These are phyloP conservation scores for Elachura formosa DNA, from an alignment of 2,113 vertebrate genomes.

Conservation along the genomic window DNA sequence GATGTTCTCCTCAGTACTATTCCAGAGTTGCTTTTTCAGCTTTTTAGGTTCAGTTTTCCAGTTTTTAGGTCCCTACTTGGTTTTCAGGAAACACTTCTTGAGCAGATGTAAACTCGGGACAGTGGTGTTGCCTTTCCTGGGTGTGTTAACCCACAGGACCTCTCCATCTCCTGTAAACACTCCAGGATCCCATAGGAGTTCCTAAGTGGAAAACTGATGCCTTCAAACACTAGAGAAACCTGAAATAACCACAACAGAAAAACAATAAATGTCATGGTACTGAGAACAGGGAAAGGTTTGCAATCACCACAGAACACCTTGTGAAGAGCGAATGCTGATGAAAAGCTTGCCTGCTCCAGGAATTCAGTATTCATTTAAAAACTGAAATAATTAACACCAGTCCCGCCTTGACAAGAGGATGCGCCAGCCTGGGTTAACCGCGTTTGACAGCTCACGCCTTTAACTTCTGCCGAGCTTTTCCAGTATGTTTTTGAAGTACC, in stretches of 20 bases:
- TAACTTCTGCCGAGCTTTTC: background rate
- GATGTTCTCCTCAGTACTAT: background rate
- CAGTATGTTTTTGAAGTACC: background rate
- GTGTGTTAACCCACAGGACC: fast-evolving
- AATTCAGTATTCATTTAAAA: background rate
- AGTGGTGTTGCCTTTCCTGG: background rate
- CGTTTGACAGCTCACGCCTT: background rate
- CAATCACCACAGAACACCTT: background rate
- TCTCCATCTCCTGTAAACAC: background rate
- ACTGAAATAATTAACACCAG: background rate
- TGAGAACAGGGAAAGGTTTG: background rate
- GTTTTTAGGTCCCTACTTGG: background rate
- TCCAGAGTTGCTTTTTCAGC: background rate
- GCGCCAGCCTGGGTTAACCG: fast-evolving
- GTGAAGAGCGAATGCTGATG: fast-evolving
- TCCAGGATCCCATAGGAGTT: background rate
- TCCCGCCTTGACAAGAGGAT: background rate
- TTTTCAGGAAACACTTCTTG: background rate
- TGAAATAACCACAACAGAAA: background rate
- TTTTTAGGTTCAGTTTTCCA: background rate
- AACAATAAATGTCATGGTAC: background rate
- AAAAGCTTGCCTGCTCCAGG: background rate
- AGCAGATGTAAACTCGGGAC: background rate
- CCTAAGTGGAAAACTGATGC: background rate
- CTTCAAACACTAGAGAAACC: background rate